Base-by-base conservation (phyloP, 2,888 invertebrate species). In the Hirtodrosophila histrioides region DNA sequence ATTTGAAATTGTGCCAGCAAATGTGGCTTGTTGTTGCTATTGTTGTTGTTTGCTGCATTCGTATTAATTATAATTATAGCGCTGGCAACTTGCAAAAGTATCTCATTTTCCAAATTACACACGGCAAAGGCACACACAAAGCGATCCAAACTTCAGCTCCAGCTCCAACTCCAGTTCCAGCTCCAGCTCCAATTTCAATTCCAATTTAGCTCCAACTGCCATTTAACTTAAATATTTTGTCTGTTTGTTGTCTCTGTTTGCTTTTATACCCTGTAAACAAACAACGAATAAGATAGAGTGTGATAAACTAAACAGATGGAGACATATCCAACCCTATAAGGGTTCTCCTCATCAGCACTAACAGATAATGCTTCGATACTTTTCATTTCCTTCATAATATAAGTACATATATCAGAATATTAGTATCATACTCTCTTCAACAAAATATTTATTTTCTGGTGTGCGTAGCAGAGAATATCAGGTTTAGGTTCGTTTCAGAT, bases 91-190 rank as follows among this genome's bases (percentile, higher is more conserved):
- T 69, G 82, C 82, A 84, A 85, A 81, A 87, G 82, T 82, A 82
- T 87, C 87, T 82, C 82, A 87, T 82, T 86, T 87, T 69, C 43
- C 40, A 82, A 82, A 82, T 82, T 82, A 85, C 87, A 72, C 51
- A 66, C 72, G 51, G 54, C 48, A 65, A 50, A 57, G 1, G n/a
- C 8, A 51, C 17, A 50, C 33, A 24, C 27, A 50, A 48, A 39
- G 37, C 61, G 41, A 66, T 51, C 36, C 41, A 49, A 36, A 64
- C 49, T 51, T 33, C 53, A 40, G 36, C 43, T 17, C 24, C 41
- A 33, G 40, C 11, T 51, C 12, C 60, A 27, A n/a, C 29, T 35
- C 48, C 77, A 49, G n/a, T 11, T 31, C 45, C 78, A 72, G 51
- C 43, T 74, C 41, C 75, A 54, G 53, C 63, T 70, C 50, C 66